Percentiles rank a stretch among this genome's conserved stretches.
These are phyloP conservation scores for Bugula neritina DNA, from an alignment of 2,888 invertebrate species.

Conservation along the genomic window DNA sequence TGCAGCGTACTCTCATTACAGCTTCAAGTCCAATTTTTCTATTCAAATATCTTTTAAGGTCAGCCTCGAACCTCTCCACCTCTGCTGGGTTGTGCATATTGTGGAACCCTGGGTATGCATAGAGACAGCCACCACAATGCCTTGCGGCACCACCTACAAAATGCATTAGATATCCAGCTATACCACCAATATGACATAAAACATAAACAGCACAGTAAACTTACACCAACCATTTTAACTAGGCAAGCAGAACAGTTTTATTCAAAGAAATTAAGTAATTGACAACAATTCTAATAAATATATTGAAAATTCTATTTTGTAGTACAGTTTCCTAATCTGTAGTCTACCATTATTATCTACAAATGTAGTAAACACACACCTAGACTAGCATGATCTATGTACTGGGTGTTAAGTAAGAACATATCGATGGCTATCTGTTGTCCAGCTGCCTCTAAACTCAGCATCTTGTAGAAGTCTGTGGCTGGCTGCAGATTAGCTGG, in stretches of 20 bases:
- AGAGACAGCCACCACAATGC: constrained; percentile 87
- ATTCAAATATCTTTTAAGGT: constrained; percentile 80
- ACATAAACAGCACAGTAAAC: too few relatives aligned
- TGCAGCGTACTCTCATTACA: constrained; percentile 92
- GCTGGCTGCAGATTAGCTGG: constrained; percentile 72
- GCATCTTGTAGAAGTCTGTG: constrained; percentile 93
- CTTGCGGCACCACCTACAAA: constrained; percentile 72
- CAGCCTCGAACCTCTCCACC: constrained; percentile 68
- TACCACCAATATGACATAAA: too few relatives aligned
- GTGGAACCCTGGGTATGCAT: constrained; percentile 81
- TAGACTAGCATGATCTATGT: constrained; percentile 86
- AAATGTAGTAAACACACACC: too few relatives aligned
- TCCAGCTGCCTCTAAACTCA: constrained; percentile 91
- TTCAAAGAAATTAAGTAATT: too few relatives aligned
- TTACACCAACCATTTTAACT: too few relatives aligned
- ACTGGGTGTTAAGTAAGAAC: constrained; percentile 86
- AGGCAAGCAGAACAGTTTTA: too few relatives aligned
- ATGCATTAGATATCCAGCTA: too few relatives aligned
- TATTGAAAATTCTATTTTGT: too few relatives aligned
- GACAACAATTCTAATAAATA: too few relatives aligned
- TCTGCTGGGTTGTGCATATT: constrained; percentile 64
- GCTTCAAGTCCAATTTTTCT: constrained; percentile 98
- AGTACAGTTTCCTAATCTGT: too few relatives aligned
- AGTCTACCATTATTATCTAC: too few relatives aligned
- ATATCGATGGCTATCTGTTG: constrained; percentile 93